Percentiles rank a stretch among this genome's conserved stretches.
Conservation (phyloP, 2,113 vertebrate species). For the Hyperoodon ampullatus region DNA sequence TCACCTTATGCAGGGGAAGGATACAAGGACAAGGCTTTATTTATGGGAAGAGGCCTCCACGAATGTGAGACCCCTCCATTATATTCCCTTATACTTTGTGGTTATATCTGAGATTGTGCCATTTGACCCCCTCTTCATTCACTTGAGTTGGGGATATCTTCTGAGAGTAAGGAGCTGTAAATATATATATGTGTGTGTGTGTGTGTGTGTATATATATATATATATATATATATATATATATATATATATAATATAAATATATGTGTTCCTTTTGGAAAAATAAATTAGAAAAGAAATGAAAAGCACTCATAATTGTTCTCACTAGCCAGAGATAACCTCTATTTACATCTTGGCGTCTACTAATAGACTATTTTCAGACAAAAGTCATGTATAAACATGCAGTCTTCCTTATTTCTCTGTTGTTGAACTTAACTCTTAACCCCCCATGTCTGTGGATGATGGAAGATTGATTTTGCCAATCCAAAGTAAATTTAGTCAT, state of each 20-base stretch:
- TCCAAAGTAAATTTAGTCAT: not conserved
- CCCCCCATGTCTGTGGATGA: not conserved
- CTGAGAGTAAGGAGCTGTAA: not conserved
- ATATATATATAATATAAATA: too few relatives aligned
- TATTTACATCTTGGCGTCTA: not conserved
- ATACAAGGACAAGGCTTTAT: not conserved
- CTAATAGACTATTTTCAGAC: not conserved
- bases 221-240: too few relatives aligned
- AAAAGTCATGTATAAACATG: not conserved
- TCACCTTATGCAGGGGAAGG: rapidly evolving
- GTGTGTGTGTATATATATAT: too few relatives aligned
- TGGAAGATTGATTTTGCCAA: not conserved
- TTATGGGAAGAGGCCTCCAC: not conserved
- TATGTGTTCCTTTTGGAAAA: not conserved
- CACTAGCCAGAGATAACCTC: not conserved
- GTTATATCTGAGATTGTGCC: not conserved
- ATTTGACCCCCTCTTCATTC: rapidly evolving
- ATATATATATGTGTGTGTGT: too few relatives aligned
- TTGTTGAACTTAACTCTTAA: not conserved
- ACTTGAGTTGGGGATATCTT: not conserved
- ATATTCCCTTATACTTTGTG: not conserved
- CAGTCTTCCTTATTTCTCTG: not conserved
- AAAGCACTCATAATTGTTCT: not conserved
- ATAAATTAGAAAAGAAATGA: not conserved
- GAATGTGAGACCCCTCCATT: too few relatives aligned